Evolutionary conservation across 2,888 invertebrate species (phyloP).

Genomic region (Geotrupes spiniger): DNA sequence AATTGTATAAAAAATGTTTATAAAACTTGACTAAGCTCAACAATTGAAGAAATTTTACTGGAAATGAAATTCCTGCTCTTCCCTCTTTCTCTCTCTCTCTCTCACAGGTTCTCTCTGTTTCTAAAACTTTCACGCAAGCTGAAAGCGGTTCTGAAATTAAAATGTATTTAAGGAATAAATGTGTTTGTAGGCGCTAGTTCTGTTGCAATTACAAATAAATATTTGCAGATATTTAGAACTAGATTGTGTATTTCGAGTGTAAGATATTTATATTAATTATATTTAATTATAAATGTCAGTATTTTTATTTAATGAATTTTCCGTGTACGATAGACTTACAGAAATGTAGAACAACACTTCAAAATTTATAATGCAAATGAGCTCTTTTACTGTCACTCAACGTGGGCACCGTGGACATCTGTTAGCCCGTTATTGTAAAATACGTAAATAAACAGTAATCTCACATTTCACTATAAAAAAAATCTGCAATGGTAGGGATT

Average conservation of each 20-base stretch:
- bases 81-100: slow-evolving; percentile 14
- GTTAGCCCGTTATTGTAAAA: too few relatives aligned
- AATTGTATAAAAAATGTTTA: slow-evolving; percentile 37
- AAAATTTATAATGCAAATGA: too few relatives aligned
- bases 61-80: slow-evolving; percentile 12
- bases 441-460: too few relatives aligned
- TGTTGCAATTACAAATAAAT: slow-evolving; percentile 36
- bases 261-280: slow-evolving; percentile 54
- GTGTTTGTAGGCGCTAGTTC: slow-evolving; percentile 50
- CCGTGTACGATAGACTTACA: too few relatives aligned
- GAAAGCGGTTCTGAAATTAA: slow-evolving; percentile 43
- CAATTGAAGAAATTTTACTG: slow-evolving; percentile 16
- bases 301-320: slow-evolving; percentile 18
- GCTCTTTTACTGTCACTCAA: too few relatives aligned
- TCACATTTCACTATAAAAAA: too few relatives aligned
- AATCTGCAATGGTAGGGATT: too few relatives aligned
- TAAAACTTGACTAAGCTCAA: slow-evolving; percentile 24
- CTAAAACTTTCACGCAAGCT: slow-evolving; percentile 27
- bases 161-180: slow-evolving; percentile 46
- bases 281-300: slow-evolving; percentile 51
- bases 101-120: slow-evolving; percentile 18
- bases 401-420: too few relatives aligned
- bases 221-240: slow-evolving; percentile 47
- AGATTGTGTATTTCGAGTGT: slow-evolving; percentile 50
- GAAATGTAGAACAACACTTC: too few relatives aligned